phyloP scores from a whole-genome alignment of 2,888 invertebrate genomes.

The Hyposoter dolosus region DNA sequence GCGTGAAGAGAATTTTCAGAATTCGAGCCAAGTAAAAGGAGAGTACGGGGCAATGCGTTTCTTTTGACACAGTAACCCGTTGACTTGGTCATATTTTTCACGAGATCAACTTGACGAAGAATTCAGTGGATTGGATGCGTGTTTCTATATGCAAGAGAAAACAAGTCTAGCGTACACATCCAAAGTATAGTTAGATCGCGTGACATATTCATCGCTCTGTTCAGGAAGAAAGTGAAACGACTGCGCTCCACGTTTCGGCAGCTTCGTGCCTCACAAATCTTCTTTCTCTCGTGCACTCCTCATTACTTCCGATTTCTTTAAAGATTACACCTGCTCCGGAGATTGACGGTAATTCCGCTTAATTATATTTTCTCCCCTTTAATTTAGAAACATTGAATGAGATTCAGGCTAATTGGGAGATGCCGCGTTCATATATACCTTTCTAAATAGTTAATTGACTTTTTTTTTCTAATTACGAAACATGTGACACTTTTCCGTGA shows the following conservation, averaged over 20 bases:
- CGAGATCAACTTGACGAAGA: slow-evolving; percentile 26
- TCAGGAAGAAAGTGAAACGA: slow-evolving; percentile 59
- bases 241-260: slow-evolving; percentile 44
- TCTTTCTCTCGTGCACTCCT: not conserved
- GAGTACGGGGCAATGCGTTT: slow-evolving; percentile 38
- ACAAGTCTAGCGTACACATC: not conserved
- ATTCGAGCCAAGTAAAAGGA: slow-evolving; percentile 41
- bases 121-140: slow-evolving; percentile 28
- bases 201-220: slow-evolving; percentile 53
- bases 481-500: not conserved
- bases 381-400: not conserved
- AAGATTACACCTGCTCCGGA: slow-evolving; percentile 8
- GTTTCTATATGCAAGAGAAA: slow-evolving; percentile 1
- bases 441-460: slow-evolving; percentile 8
- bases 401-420: not conserved
- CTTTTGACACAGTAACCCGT: slow-evolving; percentile 52
- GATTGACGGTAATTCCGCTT: slow-evolving; percentile 20
- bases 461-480: not conserved
- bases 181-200: slow-evolving; percentile 34
- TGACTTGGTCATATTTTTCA: slow-evolving; percentile 24
- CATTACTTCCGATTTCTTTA: slow-evolving; percentile 19
- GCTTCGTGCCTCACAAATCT: slow-evolving; percentile 56
- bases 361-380: slow-evolving; percentile 14
- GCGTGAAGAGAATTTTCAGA: slow-evolving; percentile 55
- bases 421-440: not conserved